Evolutionary conservation across 2,113 vertebrate genomes (phyloP), one percentile per base, ranked within the genome.

Genomic region (Mesocricetus auratus): DNA sequence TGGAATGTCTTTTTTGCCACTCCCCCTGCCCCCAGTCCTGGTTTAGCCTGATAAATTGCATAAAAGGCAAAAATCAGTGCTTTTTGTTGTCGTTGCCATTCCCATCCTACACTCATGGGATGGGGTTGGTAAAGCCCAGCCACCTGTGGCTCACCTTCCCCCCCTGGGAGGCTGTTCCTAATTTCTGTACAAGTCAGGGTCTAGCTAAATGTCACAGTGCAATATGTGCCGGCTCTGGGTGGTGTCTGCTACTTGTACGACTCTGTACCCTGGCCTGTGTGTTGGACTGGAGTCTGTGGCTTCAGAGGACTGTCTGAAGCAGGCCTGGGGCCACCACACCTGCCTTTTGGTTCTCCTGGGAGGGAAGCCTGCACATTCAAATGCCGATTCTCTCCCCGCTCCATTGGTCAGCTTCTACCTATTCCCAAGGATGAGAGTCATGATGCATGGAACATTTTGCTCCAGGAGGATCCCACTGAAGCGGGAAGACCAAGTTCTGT

Each of bases 21-120:
- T 31, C 29, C 16, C 47, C 29, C 16, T 42, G 7, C 15, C 24
- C 42, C 13, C 45, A n/a, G 8, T 71, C 36, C 69, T 9, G 36
- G 69, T 39, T 71, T 69, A 22, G 26, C 45, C 89, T 95, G 5
- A 90, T 78, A 96, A 79, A 85, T 58, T 87, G 42, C 53, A 47
- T 0, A 89, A 75, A 39, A 86, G 60, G 77, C 2, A 71, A 77
- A 91, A 82, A 12, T 39, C 53, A 82, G 24, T 39, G 53, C 53
- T 29, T 39, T 19, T 60, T 21, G n/a, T n/a, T n/a, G n/a, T n/a
- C 8, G 47, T 36, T 74, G 39, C 10, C 50, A 60, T 73, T 79
- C 39, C 78, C 62, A 5, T 33, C 29, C 10, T 95, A 66, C 39
- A 47, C n/a, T 86, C 3, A 26, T 39, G 15, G 89, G 60, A 68